Base-by-base conservation (phyloP, 2,888 invertebrate genomes). In the Eudasyphora cyanicolor region DNA sequence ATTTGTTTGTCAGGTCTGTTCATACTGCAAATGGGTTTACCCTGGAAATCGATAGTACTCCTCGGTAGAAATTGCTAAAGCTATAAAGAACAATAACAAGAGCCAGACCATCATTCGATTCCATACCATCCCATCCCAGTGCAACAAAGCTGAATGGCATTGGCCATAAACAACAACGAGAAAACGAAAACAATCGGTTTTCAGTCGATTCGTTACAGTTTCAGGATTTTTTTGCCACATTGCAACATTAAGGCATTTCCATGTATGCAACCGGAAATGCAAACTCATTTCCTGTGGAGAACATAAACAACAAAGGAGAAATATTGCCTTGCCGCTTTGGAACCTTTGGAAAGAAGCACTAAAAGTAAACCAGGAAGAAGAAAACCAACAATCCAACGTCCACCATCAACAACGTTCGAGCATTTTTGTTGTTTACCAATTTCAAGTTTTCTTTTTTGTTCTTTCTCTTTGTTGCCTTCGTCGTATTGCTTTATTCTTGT, bases 281-380 rank as follows among this genome's bases (percentile, higher is more conserved):
- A 84, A 84, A 84, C 84, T 78, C 84, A 84, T 84, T 84, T 84
- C 84, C 84, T 81, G 67, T 79, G 69, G 35, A 67, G 73, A 76
- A 69, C 71, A 84, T 79, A 84, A 81, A 79, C 78, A 79, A 79
- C 75, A 80, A 76, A 62, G 38, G 42, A 67, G 67, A 67, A 67
- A 67, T 67, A 67, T 42, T 42, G 67, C 67, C 38, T n/a, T n/a
- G n/a, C n/a, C n/a, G n/a, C n/a, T n/a, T n/a, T n/a, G n/a, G n/a
- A n/a, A n/a, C n/a, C n/a, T n/a, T n/a, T n/a, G n/a, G n/a, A n/a
- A n/a, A n/a, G n/a, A 45, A 12, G 60, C 60, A 29, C 54, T 12
- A 12, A 54, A 29, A n/a, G 29, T 60, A 32, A 14, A 60, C 14
- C n/a, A 45, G n/a, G 45, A n/a, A 45, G n/a, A 7, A 45, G 45